Percentiles rank a stretch among this genome's conserved stretches.
phyloP scores from a whole-genome alignment of 2,888 invertebrate genomes.

The Caenorhabditis sp. region DNA sequence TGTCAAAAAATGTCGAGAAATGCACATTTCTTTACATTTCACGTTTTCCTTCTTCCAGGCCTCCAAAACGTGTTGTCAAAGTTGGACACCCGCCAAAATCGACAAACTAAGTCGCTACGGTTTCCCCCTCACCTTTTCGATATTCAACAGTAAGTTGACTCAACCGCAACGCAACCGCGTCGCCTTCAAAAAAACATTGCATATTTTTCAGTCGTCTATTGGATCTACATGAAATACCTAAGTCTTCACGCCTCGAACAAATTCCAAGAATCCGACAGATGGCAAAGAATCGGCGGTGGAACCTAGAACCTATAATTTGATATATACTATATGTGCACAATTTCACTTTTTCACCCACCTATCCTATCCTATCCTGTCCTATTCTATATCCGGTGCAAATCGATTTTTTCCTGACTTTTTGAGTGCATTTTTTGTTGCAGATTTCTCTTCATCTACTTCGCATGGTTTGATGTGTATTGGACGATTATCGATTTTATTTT shows the following conservation, averaged over 20 bases:
- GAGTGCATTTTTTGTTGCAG: background rate
- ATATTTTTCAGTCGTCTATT: conserved; percentile 56
- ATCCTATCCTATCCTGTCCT: background rate
- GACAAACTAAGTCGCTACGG: conserved; percentile 98
- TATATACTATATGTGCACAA: conserved; percentile 10
- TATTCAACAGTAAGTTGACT: conserved; percentile 61
- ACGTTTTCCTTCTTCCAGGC: conserved; percentile 37
- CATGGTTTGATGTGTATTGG: background rate
- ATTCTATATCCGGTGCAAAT: conserved; percentile 38
- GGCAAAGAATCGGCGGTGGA: conserved; percentile 34
- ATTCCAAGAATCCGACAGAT: conserved; percentile 38
- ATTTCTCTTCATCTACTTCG: background rate
- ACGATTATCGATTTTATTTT: background rate
- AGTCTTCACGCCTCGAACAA: conserved; percentile 37
- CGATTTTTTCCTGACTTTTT: conserved; percentile 5
- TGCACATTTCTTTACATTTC: no score
- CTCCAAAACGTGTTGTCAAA: conserved; percentile 49
- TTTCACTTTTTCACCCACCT: conserved; percentile 5
- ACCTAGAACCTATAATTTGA: conserved; percentile 14
- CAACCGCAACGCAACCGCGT: background rate
- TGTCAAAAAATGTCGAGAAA: background rate
- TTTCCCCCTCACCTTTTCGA: conserved; percentile 78
- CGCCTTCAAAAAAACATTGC: background rate
- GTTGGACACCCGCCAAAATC: conserved; percentile 88
- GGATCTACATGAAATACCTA: conserved; percentile 57